A percentile compares a stretch with the other conserved stretches of the same genome.
Evolutionary conservation across 2,797 vertebrate genomes (phyloP).

Genomic region (Myotis vivesi): DNA sequence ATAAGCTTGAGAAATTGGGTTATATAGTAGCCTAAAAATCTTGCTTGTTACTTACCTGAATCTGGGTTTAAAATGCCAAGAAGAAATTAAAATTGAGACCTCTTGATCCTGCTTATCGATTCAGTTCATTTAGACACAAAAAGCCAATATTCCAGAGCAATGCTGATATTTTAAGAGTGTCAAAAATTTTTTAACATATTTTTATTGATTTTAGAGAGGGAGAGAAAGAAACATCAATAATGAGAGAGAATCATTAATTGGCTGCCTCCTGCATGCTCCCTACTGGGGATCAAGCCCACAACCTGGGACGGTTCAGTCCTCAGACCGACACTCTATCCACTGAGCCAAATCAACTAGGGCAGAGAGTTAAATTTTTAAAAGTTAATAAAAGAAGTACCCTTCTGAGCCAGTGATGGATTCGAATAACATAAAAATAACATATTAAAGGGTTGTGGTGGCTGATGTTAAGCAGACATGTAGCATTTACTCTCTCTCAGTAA

Average conservation of each 20-base stretch:
- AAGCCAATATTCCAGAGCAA: conserved; percentile 51
- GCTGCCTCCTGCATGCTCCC: no score
- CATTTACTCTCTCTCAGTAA: conserved; percentile 69
- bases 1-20: conserved; percentile 70
- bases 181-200: neutral
- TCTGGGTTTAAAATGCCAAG: conserved; percentile 61
- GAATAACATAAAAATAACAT: conserved; percentile 43
- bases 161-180: conserved; percentile 66
- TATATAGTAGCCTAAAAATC: conserved; percentile 53
- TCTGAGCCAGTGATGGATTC: conserved; percentile 13
- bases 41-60: conserved; percentile 63
- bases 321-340: no score
- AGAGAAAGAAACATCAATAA: no score
- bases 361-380: conserved; percentile 61
- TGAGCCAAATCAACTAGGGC: no score
- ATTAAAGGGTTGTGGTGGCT: conserved; percentile 14
- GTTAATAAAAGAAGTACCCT: conserved; percentile 54
- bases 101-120: conserved; percentile 61
- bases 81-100: conserved; percentile 63
- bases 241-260: no score
- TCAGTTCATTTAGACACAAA: conserved; percentile 53
- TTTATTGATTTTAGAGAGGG: no score
- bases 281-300: no score
- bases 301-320: no score
- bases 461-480: conserved; percentile 3